These are phyloP conservation scores for Todiramphus chloris DNA, from an alignment of 2,113 vertebrate genomes.

Conservation along the genomic window DNA sequence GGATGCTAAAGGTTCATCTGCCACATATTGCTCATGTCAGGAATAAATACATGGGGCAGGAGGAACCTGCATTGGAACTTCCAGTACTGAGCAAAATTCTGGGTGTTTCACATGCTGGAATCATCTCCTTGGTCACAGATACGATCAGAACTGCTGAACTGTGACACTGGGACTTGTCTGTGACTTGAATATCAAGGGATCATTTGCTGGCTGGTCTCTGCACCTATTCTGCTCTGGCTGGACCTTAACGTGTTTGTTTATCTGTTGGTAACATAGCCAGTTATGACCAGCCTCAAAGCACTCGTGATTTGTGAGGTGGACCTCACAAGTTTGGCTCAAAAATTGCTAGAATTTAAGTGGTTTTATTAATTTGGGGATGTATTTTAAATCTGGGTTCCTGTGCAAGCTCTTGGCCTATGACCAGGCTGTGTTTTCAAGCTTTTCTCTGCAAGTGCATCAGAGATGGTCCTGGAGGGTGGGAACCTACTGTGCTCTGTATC, in stretches of 20 bases:
- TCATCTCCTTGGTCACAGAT: background rate
- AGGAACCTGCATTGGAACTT: background rate
- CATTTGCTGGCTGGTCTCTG: background rate
- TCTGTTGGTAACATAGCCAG: background rate
- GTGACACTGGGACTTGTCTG: background rate
- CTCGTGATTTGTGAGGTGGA: background rate
- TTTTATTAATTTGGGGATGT: background rate
- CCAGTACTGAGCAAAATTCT: background rate
- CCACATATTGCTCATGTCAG: fast-evolving
- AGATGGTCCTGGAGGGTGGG: background rate
- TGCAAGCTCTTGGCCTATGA: background rate
- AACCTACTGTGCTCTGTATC: background rate
- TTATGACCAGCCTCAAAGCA: background rate
- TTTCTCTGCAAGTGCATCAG: background rate
- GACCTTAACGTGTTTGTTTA: background rate
- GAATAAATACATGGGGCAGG: background rate
- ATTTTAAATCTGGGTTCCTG: background rate
- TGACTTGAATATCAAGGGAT: background rate
- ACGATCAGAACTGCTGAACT: background rate
- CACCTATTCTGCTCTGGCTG: background rate
- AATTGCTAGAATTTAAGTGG: background rate
- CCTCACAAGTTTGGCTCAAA: background rate
- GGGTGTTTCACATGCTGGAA: background rate
- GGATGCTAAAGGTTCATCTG: background rate
- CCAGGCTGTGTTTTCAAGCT: background rate